phyloP scores from a whole-genome alignment of 2,797 vertebrate genomes.

The Cyclopterus lumpus region DNA sequence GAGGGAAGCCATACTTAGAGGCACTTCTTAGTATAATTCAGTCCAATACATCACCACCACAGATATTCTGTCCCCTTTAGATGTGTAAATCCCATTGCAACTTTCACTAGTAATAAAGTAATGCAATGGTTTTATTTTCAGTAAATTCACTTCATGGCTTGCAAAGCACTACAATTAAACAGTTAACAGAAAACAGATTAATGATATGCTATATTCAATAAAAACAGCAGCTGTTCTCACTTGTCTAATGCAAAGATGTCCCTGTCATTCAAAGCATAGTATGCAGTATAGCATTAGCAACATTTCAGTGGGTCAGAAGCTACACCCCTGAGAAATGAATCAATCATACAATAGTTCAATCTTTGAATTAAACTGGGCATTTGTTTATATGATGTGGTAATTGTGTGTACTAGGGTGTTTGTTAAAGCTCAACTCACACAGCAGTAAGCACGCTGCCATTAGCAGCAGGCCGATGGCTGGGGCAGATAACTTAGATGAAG shows the following conservation, averaged over 20 bases:
- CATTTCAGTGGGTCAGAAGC: background rate
- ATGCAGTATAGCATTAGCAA: background rate
- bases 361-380: background rate
- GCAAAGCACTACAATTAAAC: background rate
- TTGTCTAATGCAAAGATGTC: background rate
- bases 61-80: background rate
- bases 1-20: background rate
- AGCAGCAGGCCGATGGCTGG: conserved; percentile 73
- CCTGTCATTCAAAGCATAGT: background rate
- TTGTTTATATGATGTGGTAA: background rate
- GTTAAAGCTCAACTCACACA: conserved; percentile 73
- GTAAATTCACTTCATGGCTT: background rate
- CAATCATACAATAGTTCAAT: background rate
- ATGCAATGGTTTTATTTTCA: background rate
- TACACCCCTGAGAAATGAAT: background rate
- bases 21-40: background rate
- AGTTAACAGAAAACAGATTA: background rate
- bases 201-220: background rate
- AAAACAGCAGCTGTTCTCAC: background rate
- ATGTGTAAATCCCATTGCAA: background rate
- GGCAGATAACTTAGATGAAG: conserved; percentile 47
- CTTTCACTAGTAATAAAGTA: background rate
- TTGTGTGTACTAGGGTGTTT: background rate
- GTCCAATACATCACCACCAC: background rate
- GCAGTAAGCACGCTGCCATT: conserved; percentile 64